phyloP scores from a whole-genome alignment of 2,797 vertebrate species.

The Myotis vivesi region DNA sequence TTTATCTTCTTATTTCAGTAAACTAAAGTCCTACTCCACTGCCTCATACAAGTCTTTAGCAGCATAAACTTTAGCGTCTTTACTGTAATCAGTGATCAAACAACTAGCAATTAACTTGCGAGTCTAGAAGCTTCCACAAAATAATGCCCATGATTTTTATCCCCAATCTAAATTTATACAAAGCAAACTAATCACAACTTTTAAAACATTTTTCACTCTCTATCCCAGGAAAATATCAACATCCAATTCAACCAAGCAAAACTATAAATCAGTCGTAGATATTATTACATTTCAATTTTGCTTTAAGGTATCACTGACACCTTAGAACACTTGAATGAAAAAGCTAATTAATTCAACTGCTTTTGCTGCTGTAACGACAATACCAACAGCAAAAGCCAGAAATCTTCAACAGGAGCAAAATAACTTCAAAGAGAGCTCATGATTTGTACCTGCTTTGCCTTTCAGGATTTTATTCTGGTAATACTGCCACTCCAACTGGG shows the following conservation, averaged over 20 bases:
- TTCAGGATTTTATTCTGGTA: conserved; percentile 90
- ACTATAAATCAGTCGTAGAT: background rate
- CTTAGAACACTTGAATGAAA: conserved; percentile 22
- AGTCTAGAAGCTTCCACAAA: background rate
- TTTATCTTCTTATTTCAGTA: conserved; percentile 6
- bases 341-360: conserved; percentile 33
- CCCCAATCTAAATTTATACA: background rate
- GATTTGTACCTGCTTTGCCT: conserved; percentile 88
- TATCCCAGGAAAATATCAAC: conserved; percentile 9
- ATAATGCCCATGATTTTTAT: background rate
- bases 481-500: conserved; percentile 92
- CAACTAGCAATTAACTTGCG: background rate
- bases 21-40: background rate
- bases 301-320: background rate
- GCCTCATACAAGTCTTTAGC: background rate
- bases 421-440: conserved; percentile 60
- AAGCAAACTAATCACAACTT: conserved; percentile 16
- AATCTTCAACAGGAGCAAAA: conserved; percentile 23
- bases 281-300: conserved; percentile 19
- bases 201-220: conserved; percentile 21
- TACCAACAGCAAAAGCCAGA: conserved; percentile 17
- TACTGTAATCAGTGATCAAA: background rate
- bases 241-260: background rate
- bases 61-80: background rate
- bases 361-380: conserved; percentile 40